phyloP scores from a whole-genome alignment of 2,888 invertebrate species.

The Theretra japonica region DNA sequence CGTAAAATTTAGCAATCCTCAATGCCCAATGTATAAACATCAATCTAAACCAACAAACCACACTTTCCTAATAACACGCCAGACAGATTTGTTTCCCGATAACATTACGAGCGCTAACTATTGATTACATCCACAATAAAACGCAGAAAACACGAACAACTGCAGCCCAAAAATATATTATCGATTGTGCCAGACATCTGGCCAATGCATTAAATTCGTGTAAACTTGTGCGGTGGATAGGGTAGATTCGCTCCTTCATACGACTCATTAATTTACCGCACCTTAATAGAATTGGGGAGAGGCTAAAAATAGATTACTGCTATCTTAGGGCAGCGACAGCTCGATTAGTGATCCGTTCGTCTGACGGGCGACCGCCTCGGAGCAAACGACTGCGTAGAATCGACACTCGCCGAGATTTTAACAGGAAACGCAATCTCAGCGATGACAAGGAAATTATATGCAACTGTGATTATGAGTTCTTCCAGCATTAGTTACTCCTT shows the following conservation, averaged over 20 bases:
- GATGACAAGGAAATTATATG: background rate
- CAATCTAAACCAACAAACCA: background rate
- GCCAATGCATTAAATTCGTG: background rate
- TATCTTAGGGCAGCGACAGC: constrained; percentile 23
- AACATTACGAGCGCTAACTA: constrained; percentile 4
- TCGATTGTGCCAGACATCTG: constrained; percentile 17
- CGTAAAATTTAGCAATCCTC: background rate
- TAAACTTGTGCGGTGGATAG: background rate
- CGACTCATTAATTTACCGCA: constrained; percentile 24
- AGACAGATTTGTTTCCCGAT: constrained; percentile 18
- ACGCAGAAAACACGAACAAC: constrained; percentile 16
- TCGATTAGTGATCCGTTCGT: constrained; percentile 22
- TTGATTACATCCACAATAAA: constrained; percentile 21
- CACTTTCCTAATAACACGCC: constrained; percentile 17
- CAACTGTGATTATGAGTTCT: background rate
- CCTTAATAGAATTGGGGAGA: constrained; percentile 26
- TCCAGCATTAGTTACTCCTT: too few relatives aligned
- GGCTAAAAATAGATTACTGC: constrained; percentile 21
- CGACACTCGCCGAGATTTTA: constrained; percentile 5
- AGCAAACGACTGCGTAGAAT: background rate
- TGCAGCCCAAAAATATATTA: constrained; percentile 23
- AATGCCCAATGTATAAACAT: background rate
- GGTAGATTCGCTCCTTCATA: constrained; percentile 17
- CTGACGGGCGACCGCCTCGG: constrained; percentile 14
- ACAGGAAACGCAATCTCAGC: background rate